Evolutionary conservation across 1,140 invertebrate genomes (phyloP).

Genomic region (Lasioglossum baleicum): DNA sequence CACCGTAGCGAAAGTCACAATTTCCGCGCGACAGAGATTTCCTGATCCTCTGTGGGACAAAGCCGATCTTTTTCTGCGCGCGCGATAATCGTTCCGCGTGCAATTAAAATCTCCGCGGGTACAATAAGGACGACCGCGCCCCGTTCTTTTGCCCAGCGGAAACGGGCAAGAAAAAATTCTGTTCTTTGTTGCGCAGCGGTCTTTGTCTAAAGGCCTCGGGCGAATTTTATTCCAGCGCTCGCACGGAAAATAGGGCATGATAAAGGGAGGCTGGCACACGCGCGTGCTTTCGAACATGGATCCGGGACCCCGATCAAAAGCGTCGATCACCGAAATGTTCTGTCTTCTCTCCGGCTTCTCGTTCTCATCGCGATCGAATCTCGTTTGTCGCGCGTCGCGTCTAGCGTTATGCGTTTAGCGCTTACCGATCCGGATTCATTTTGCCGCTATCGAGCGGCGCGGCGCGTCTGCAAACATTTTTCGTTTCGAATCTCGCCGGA

Average conservation of each 20-base stretch:
- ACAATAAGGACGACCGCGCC: conserved; percentile 32
- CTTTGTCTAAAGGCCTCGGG: conserved; percentile 30
- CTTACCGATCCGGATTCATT: too few relatives aligned
- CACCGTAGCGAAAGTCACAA: too few relatives aligned
- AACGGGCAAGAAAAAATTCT: conserved; percentile 11
- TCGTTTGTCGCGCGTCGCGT: background rate
- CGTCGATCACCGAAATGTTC: conserved; percentile 15
- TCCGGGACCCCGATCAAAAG: conserved; percentile 27
- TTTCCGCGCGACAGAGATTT: background rate
- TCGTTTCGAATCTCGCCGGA: too few relatives aligned
- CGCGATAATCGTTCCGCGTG: conserved; percentile 25
- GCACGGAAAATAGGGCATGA: conserved; percentile 25
- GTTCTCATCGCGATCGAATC: background rate
- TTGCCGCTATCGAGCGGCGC: too few relatives aligned
- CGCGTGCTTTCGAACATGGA: conserved; percentile 7
- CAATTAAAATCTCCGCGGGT: conserved; percentile 46
- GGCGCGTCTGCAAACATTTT: too few relatives aligned
- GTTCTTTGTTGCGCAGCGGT: conserved; percentile 40
- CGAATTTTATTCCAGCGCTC: conserved; percentile 44
- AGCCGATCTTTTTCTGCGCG: conserved; percentile 1
- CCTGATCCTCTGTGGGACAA: background rate
- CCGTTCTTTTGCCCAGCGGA: background rate
- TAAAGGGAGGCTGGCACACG: background rate
- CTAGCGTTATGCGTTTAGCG: background rate
- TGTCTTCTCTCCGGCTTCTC: background rate